These are phyloP conservation scores for Stichopus horrens DNA, from an alignment of 53 echinoderm and acorn worm genomes.

Conservation along the genomic window DNA sequence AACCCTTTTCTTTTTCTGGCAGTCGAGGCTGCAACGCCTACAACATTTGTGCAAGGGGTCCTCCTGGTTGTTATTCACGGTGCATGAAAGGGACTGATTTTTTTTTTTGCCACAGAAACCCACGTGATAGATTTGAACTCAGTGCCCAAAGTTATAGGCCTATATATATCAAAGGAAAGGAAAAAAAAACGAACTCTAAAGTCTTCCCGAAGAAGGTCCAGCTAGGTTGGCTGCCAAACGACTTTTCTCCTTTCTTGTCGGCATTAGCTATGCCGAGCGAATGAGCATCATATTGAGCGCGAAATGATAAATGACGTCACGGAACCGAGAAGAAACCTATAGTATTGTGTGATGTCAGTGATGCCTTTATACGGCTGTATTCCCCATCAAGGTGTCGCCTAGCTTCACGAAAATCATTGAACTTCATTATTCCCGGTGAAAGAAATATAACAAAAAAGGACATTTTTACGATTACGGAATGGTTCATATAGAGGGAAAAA, in stretches of 20 bases:
- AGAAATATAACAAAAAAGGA: not conserved
- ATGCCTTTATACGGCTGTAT: not conserved
- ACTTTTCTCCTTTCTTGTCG: not conserved
- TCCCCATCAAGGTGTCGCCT: not conserved
- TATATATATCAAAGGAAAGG: not conserved
- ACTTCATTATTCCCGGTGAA: not conserved
- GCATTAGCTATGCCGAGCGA: not conserved
- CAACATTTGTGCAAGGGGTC: too few relatives aligned
- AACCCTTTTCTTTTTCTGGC: too few relatives aligned
- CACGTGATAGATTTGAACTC: not conserved
- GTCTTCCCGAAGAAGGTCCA: not conserved
- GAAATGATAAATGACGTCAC: not conserved
- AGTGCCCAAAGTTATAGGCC: not conserved
- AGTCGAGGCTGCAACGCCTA: too few relatives aligned
- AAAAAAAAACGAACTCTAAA: not conserved
- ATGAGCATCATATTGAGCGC: not conserved
- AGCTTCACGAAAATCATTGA: conserved; percentile 9
- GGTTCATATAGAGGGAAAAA: not conserved
- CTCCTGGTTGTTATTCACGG: too few relatives aligned
- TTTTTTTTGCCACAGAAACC: not conserved
- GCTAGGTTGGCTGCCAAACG: not conserved
- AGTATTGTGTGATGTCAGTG: not conserved
- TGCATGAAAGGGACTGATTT: not conserved
- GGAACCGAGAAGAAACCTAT: not conserved
- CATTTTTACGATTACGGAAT: not conserved